Evolutionary conservation across 2,888 invertebrate species (phyloP), one percentile per base, ranked within the genome.

Genomic region (Harmothoe impar): DNA sequence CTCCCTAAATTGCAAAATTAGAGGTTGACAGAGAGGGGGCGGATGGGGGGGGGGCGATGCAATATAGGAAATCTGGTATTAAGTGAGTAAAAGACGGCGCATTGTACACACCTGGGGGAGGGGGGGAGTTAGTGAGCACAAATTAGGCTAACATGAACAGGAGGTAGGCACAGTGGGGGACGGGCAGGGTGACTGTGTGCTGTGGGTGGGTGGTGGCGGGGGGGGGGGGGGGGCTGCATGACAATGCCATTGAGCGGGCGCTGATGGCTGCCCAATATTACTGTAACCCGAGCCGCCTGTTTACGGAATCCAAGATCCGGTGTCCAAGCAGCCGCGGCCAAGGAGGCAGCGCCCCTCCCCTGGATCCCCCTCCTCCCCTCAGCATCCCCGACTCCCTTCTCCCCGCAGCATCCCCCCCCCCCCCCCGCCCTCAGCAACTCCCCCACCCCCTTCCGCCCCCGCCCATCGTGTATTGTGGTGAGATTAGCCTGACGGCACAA

Each of bases 251-350:
- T 29, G 15, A 25, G 15, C 72, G 5, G 72, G 15, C 1, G n/a
- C 72, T 15, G 72, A 29, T 29, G 62, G 72, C 20, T 72, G 5
- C 72, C 72, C 72, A 72, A 72, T 72, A 72, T 72, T 72, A 25
- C 72, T 29, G 72, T 29, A 72, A 72, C 72, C 72, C 25, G 72
- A 72, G 5, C 72, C 1, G 17, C 72, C 72, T 72, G 72, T 72
- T 72, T 72, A 29, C 29, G 72, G 72, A 72, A 29, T 29, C 29
- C n/a, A 25, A 5, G 72, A 72, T 72, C 25, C 72, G 72, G 25
- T 72, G 72, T 72, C 72, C 72, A 15, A 29, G n/a, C 72, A 72
- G 0, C 29, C 15, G n/a, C 62, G 10, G 3, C 25, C 25, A 72
- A 29, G 29, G 31, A 72, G 29, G 1, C 29, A 12, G 62, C 3